Conservation (phyloP, 2,113 vertebrate genomes). For the Sinosuthora webbiana region DNA sequence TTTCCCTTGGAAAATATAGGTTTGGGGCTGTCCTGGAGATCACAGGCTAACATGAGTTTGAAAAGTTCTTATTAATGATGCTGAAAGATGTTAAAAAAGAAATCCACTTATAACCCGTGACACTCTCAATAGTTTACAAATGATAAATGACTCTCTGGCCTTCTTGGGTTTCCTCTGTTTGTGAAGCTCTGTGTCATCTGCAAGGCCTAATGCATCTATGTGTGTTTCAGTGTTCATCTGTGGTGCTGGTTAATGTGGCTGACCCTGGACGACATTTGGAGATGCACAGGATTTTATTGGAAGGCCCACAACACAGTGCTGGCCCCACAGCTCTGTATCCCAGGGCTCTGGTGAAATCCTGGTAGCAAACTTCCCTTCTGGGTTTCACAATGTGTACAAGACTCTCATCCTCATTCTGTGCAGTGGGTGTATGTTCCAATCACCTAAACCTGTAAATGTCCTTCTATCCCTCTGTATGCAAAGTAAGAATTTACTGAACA, state of each 20-base stretch:
- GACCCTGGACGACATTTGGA: neutral
- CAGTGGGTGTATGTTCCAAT: neutral
- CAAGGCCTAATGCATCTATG: neutral
- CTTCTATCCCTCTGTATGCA: neutral
- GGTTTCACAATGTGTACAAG: neutral
- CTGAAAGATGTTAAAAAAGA: neutral
- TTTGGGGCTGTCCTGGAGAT: neutral
- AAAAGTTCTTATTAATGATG: neutral
- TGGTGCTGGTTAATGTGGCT: neutral
- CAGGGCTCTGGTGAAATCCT: neutral
- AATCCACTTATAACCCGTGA: neutral
- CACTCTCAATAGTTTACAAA: neutral
- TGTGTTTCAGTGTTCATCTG: neutral
- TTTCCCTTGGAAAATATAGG: neutral
- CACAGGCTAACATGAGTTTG: accelerated
- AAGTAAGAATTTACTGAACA: neutral
- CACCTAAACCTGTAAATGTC: neutral
- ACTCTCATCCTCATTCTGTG: neutral
- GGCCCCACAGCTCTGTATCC: neutral
- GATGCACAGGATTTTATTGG: neutral
- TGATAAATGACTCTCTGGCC: neutral
- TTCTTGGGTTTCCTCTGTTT: neutral
- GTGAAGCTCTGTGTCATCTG: neutral
- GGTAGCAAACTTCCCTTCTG: neutral
- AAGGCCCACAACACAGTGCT: neutral